These are phyloP conservation scores for Mustela lutreola DNA, from an alignment of 2,113 vertebrate species.

Conservation along the genomic window DNA sequence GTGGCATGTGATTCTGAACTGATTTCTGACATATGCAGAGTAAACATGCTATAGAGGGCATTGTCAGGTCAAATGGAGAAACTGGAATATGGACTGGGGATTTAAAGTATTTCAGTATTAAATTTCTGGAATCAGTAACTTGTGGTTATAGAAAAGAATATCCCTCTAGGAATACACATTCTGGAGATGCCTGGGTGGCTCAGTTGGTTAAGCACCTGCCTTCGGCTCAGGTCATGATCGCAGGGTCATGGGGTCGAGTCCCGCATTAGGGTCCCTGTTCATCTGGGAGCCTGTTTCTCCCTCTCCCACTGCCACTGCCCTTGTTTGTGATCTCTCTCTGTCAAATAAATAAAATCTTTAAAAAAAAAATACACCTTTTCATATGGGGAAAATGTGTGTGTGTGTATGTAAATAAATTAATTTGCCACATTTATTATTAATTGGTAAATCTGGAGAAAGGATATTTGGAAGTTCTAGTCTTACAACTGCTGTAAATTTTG, in stretches of 20 bases:
- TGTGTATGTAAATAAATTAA: background rate
- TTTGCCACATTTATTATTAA: background rate
- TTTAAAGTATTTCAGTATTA: background rate
- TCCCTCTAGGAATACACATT: background rate
- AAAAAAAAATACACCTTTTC: background rate
- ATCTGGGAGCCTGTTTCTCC: too few species aligned
- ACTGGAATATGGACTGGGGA: background rate
- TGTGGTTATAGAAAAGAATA: background rate
- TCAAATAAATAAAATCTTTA: background rate
- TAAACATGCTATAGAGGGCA: background rate
- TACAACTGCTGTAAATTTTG: background rate
- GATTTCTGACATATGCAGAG: background rate
- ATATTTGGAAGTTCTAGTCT: constrained; percentile 18
- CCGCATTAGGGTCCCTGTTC: too few species aligned
- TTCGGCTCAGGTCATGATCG: too few species aligned
- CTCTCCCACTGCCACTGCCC: too few species aligned
- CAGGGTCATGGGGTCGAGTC: too few species aligned
- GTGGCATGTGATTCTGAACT: background rate
- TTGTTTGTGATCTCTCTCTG: background rate
- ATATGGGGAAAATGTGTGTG: background rate
- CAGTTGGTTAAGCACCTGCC: too few species aligned
- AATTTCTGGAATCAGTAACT: background rate
- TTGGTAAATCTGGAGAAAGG: background rate
- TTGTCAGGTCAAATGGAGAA: background rate
- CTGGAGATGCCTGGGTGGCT: background rate